These are phyloP conservation scores for Aulostomus chinensis DNA, from an alignment of 2,797 vertebrate genomes.

Conservation along the genomic window DNA sequence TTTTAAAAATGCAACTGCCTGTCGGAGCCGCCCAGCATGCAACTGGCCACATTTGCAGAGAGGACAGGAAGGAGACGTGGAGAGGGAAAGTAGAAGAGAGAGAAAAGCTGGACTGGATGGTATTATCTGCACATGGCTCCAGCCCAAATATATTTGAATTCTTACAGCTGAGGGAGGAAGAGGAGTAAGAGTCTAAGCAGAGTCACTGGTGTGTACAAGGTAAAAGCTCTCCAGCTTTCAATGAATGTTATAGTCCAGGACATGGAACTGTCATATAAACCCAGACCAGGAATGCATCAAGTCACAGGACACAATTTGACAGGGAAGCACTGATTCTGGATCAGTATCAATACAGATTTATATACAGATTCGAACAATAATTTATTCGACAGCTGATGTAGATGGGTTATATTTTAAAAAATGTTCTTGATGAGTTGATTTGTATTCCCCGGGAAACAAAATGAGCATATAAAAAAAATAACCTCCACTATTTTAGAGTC, in stretches of 20 bases:
- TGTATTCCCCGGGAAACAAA: no score
- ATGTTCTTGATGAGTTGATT: not conserved
- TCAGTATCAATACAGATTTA: no score
- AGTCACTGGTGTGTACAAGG: not conserved
- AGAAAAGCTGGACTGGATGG: slow-evolving; percentile 21
- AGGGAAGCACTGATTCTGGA: no score
- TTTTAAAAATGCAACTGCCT: slow-evolving; percentile 56
- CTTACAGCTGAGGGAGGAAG: slow-evolving; percentile 46
- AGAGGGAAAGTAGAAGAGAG: not conserved
- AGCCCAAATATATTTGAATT: slow-evolving; percentile 53
- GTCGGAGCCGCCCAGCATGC: slow-evolving; percentile 31
- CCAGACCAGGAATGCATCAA: not conserved
- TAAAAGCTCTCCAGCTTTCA: not conserved
- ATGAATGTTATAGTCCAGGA: not conserved
- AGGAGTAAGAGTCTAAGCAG: no score
- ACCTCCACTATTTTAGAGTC: no score
- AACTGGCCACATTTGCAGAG: slow-evolving; percentile 31
- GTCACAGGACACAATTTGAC: not conserved
- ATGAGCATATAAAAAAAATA: no score
- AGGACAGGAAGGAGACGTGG: slow-evolving; percentile 21
- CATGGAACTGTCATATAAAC: slow-evolving; percentile 5
- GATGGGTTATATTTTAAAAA: no score
- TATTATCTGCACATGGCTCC: slow-evolving; percentile 48
- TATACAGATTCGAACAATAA: no score
- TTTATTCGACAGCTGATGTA: no score